These are phyloP conservation scores for Drosophila bipectinata DNA, from an alignment of 1,140 invertebrate species.

Conservation along the genomic window DNA sequence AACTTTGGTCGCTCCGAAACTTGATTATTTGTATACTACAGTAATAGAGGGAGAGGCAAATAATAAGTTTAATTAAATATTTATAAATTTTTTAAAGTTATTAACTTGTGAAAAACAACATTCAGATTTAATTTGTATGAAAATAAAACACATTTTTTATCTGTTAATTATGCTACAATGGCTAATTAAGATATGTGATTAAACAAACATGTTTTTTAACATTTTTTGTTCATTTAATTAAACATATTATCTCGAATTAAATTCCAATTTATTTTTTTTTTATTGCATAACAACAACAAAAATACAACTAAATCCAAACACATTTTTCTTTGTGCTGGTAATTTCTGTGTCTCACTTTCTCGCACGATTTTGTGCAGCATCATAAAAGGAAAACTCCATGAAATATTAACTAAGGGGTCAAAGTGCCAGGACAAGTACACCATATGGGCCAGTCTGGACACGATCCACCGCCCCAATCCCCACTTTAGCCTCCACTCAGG, in stretches of 20 bases:
- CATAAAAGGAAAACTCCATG: constrained; percentile 33
- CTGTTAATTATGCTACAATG: neutral
- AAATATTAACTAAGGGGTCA: constrained; percentile 53
- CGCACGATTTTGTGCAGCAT: neutral
- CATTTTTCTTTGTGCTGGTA: constrained; percentile 12
- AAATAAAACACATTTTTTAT: too few species aligned
- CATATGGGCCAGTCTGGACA: constrained; percentile 40
- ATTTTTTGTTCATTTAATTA: constrained; percentile 2
- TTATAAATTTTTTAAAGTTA: neutral
- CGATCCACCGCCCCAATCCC: neutral
- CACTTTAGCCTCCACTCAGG: constrained; percentile 10
- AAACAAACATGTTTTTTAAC: neutral
- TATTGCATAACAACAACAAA: constrained; percentile 1
- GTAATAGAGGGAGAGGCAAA: neutral
- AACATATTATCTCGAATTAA: constrained; percentile 22
- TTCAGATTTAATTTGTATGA: too few species aligned
- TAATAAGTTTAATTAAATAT: too few species aligned
- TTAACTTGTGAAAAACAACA: neutral
- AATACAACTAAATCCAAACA: constrained; percentile 26
- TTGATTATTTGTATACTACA: neutral
- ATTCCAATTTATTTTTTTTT: constrained; percentile 10
- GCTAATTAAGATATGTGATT: neutral
- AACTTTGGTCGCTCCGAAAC: constrained; percentile 11
- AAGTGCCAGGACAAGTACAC: constrained; percentile 28
- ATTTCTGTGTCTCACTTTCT: constrained; percentile 9